Evolutionary conservation across 2,888 invertebrate genomes (phyloP).

Genomic region (Eurois occulta): DNA sequence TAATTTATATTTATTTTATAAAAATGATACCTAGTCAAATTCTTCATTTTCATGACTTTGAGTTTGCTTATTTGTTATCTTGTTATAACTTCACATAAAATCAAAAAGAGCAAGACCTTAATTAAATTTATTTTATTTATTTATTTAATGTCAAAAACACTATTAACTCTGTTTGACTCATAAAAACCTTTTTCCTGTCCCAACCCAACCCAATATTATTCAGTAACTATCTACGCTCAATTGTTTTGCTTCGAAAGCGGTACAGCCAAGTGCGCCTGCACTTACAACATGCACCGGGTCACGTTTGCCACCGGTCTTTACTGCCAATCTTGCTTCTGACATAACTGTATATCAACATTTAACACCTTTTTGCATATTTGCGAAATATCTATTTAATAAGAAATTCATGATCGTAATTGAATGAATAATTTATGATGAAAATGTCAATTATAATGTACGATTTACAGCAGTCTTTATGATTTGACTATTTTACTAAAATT

Average conservation of each 20-base stretch:
- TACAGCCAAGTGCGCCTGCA: slow-evolving; percentile 38
- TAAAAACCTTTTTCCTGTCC: no score
- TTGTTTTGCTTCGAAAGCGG: slow-evolving; percentile 43
- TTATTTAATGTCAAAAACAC: not conserved
- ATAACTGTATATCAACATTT: slow-evolving; percentile 4
- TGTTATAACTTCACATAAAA: not conserved
- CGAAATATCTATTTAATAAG: not conserved
- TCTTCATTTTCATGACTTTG: no score
- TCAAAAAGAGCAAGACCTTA: not conserved
- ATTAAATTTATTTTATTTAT: no score
- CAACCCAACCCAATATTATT: not conserved
- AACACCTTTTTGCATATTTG: not conserved
- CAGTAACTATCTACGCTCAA: not conserved
- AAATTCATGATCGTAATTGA: not conserved
- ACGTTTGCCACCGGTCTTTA: slow-evolving; percentile 52
- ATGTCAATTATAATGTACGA: no score
- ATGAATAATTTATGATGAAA: no score
- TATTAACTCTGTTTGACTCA: no score
- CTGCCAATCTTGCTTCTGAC: slow-evolving; percentile 17
- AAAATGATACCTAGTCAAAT: no score
- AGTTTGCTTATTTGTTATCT: not conserved
- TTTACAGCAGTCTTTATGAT: not conserved
- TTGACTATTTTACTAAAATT: not conserved
- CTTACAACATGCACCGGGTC: slow-evolving; percentile 57
- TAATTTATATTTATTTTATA: not conserved